Conservation (phyloP, 2,888 invertebrate genomes). For the Plusia festucae region DNA sequence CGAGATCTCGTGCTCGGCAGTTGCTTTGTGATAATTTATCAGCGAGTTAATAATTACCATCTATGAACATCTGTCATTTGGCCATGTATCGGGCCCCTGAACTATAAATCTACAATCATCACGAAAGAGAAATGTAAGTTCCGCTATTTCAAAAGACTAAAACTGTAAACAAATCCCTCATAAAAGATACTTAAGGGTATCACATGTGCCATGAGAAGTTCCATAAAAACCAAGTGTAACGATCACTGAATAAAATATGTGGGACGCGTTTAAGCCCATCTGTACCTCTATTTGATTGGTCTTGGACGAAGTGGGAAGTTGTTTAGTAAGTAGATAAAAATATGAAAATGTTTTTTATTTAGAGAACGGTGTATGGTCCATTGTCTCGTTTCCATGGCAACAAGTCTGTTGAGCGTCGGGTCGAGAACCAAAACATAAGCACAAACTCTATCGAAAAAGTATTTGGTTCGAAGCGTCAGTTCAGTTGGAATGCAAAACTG, state of each 20-base stretch:
- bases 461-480: too few species aligned
- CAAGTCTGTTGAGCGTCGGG: neutral
- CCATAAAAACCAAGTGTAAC: constrained; percentile 41
- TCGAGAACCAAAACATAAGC: neutral
- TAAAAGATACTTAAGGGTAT: constrained; percentile 34
- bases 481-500: too few species aligned
- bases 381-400: constrained; percentile 2
- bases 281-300: constrained; percentile 42
- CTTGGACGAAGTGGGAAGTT: constrained; percentile 1
- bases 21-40: too few species aligned
- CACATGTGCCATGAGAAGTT: constrained; percentile 14
- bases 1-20: too few species aligned
- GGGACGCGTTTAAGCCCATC: constrained; percentile 30
- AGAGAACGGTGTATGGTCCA: too few species aligned
- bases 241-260: constrained; percentile 52
- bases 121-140: too few species aligned
- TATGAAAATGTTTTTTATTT: too few species aligned
- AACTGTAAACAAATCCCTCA: neutral
- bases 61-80: too few species aligned
- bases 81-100: too few species aligned
- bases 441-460: too few species aligned
- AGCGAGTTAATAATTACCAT: too few species aligned
- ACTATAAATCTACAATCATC: too few species aligned
- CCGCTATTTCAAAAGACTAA: neutral
- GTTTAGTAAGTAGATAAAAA: neutral